A percentile compares a stretch with the other conserved stretches of the same genome.
phyloP scores from a whole-genome alignment of 2,113 vertebrate species.

The Thalassarche chlororhynchos region DNA sequence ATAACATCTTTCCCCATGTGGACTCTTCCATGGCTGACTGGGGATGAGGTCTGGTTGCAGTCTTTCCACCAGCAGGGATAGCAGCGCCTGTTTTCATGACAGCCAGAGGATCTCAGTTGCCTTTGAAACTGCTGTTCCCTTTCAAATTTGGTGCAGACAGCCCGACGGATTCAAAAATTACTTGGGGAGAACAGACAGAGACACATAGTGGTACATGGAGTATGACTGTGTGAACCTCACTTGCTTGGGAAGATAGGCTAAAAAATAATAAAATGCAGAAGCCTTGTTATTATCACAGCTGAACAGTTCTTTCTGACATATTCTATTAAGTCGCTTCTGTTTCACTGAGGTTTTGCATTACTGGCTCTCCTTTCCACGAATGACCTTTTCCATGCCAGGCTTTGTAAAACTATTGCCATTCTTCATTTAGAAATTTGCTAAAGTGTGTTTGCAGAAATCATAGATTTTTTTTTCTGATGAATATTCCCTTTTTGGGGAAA shows the following conservation, averaged over 20 bases:
- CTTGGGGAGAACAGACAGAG: background rate
- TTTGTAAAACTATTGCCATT: slow-evolving; percentile 37
- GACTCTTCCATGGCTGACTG: background rate
- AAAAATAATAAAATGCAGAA: background rate
- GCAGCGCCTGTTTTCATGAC: background rate
- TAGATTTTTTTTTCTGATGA: background rate
- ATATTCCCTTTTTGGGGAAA: background rate
- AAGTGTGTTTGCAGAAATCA: slow-evolving; percentile 21
- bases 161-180: background rate
- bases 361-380: background rate
- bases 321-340: slow-evolving; percentile 6
- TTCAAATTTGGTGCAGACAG: background rate
- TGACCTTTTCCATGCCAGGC: slow-evolving; percentile 40
- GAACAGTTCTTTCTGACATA: background rate
- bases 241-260: background rate
- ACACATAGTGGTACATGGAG: background rate
- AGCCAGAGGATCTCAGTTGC: background rate
- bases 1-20: background rate
- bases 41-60: background rate
- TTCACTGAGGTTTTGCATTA: slow-evolving; percentile 22
- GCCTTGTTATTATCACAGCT: background rate
- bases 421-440: slow-evolving; percentile 46
- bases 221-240: background rate
- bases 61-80: background rate
- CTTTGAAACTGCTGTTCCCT: background rate